These are phyloP conservation scores for Somateria mollissima DNA, from an alignment of 2,797 vertebrate species.

Conservation along the genomic window DNA sequence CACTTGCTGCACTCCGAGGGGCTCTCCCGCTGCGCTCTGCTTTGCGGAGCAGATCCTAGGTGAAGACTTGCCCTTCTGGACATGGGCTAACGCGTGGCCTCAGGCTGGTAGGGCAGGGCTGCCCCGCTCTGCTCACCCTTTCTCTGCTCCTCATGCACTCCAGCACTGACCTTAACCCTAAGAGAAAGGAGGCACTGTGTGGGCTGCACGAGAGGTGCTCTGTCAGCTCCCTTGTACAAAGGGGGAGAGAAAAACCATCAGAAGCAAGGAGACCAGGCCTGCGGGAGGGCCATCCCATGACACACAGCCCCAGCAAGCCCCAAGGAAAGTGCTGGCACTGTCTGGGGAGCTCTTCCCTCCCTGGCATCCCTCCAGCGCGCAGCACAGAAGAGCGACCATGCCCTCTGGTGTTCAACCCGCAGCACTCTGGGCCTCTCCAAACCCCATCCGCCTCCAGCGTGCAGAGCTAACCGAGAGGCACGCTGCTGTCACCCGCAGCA, in stretches of 20 bases:
- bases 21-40: neutral
- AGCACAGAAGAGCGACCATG: neutral
- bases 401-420: conserved; percentile 59
- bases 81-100: accelerated
- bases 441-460: accelerated
- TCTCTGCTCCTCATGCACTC: neutral
- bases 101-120: neutral
- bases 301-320: neutral
- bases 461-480: neutral
- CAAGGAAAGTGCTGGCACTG: neutral
- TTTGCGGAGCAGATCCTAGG: neutral
- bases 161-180: neutral
- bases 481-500: neutral
- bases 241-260: neutral
- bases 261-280: neutral
- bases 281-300: neutral
- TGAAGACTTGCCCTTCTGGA: neutral
- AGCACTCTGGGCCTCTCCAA: neutral
- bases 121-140: neutral
- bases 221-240: neutral
- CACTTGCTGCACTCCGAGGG: neutral
- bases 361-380: neutral
- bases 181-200: neutral
- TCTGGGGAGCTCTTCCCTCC: neutral
- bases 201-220: neutral